A percentile compares a stretch with the other conserved stretches of the same genome.
Conservation (phyloP, 1,140 invertebrate genomes). For the Palaemon carinicauda region DNA sequence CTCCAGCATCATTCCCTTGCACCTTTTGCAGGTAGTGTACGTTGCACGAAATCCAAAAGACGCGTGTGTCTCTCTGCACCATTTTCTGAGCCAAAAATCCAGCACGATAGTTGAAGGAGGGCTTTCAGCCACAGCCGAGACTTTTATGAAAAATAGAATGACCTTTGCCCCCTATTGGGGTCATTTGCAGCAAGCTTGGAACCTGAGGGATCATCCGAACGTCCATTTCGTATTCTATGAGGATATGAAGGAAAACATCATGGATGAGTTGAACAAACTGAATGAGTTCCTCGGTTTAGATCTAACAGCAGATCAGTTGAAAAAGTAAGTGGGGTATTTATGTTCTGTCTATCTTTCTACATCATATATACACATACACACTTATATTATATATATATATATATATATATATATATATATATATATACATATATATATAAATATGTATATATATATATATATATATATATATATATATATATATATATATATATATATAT, state of each 20-base stretch:
- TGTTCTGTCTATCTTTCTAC: background rate
- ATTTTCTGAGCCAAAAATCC: conserved; percentile 77
- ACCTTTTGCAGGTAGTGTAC: conserved; percentile 72
- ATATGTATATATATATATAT: too few relatives aligned
- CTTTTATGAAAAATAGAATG: conserved; percentile 38
- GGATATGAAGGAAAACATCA: conserved; percentile 59
- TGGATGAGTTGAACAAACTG: background rate
- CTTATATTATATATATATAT: too few relatives aligned
- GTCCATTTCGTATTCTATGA: conserved; percentile 60
- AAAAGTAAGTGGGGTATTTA: background rate
- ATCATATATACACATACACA: too few relatives aligned
- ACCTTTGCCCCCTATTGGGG: conserved; percentile 36
- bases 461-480: too few relatives aligned
- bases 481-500: too few relatives aligned
- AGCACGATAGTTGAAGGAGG: conserved; percentile 74
- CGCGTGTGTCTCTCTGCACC: conserved; percentile 83
- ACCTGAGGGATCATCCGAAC: conserved; percentile 57
- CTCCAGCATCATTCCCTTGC: background rate
- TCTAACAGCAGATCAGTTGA: background rate
- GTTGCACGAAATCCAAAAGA: conserved; percentile 86
- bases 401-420: too few relatives aligned
- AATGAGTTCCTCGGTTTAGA: background rate
- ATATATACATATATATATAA: too few relatives aligned
- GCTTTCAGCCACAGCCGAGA: conserved; percentile 68
- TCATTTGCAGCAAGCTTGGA: conserved; percentile 58